Conservation (phyloP, 2,888 invertebrate genomes). For the Anoplius nigerrimus region DNA sequence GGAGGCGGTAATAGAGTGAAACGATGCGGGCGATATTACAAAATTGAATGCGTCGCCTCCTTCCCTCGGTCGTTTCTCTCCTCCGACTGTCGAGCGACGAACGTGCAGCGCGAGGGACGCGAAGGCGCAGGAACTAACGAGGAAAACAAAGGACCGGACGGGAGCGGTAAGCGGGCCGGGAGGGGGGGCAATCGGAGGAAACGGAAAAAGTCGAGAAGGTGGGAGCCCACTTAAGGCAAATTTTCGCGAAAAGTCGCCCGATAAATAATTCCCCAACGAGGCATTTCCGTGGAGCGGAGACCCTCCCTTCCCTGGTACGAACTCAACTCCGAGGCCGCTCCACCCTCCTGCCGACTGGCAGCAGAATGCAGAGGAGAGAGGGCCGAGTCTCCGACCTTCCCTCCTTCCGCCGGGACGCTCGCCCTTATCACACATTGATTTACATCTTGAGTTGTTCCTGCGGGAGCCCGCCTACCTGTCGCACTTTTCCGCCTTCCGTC, state of each 20-base stretch:
- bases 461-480: constrained; percentile 58
- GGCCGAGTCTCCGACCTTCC: too few species aligned
- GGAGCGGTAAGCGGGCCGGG: background rate
- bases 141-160: background rate
- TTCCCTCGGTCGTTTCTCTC: too few species aligned
- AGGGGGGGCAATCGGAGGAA: constrained; percentile 14
- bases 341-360: constrained; percentile 24
- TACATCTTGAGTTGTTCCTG: constrained; percentile 67
- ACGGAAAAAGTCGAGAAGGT: constrained; percentile 6
- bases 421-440: constrained; percentile 69
- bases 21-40: too few species aligned
- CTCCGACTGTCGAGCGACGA: too few species aligned
- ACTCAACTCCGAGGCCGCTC: constrained; percentile 29
- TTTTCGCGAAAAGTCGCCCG: constrained; percentile 44
- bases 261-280: constrained; percentile 66
- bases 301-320: constrained; percentile 66
- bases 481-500: constrained; percentile 32
- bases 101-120: too few species aligned
- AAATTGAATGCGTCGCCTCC: too few species aligned
- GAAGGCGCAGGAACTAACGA: background rate
- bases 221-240: constrained; percentile 7
- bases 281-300: constrained; percentile 55
- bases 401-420: constrained; percentile 43
- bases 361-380: constrained; percentile 32
- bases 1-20: too few species aligned